A percentile compares a stretch with the other conserved stretches of the same genome.
Conservation (phyloP, 35 echinoderm and acorn worm genomes). For the Patiria miniata region DNA sequence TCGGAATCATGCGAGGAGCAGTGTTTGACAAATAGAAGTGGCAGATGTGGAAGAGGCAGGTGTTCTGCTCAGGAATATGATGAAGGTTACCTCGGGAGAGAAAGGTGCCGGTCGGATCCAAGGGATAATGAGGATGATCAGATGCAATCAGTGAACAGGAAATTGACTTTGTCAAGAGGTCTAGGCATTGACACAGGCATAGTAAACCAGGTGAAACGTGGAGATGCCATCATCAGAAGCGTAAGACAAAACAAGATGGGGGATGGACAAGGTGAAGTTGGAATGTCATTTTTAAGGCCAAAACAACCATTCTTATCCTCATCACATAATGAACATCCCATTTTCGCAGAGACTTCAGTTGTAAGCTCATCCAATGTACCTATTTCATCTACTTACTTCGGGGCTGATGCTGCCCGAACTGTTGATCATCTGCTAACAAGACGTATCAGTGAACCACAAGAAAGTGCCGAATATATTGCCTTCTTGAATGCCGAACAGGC, state of each 20-base stretch:
- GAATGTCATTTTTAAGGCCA: neutral
- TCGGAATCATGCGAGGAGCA: neutral
- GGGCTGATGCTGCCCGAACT: no score
- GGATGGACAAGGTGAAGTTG: neutral
- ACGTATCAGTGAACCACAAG: neutral
- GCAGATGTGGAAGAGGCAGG: neutral
- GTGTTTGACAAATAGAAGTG: no score
- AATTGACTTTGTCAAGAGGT: neutral
- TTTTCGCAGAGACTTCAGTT: neutral
- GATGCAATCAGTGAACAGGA: neutral
- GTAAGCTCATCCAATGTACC: neutral
- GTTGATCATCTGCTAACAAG: no score
- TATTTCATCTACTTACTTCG: neutral
- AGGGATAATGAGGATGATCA: neutral
- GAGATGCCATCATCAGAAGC: neutral
- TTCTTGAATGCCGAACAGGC: conserved; percentile 6
- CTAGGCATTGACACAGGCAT: neutral
- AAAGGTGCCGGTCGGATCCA: neutral
- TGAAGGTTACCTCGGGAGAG: neutral
- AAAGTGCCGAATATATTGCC: neutral
- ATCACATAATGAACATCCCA: neutral
- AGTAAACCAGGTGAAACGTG: neutral
- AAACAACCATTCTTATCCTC: neutral
- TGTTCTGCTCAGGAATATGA: neutral
- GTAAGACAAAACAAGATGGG: neutral